Evolutionary conservation across 2,888 invertebrate genomes (phyloP).

Genomic region (Flabesymbios commensalis): DNA sequence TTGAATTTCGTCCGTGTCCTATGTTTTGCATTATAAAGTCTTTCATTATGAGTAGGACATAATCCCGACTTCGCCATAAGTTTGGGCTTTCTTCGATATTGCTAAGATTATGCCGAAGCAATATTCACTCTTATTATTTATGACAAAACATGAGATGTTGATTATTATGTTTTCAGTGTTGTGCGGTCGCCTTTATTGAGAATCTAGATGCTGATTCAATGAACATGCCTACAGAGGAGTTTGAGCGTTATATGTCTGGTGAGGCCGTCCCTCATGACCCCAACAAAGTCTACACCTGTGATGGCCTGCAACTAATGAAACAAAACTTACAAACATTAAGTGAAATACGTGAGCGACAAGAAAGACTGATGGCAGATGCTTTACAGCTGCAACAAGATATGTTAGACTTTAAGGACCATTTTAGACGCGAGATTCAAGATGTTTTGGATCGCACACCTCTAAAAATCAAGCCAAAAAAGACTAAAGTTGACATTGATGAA

Average conservation of each 20-base stretch:
- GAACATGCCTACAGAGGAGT: slow-evolving; percentile 88
- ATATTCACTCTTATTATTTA: too few relatives aligned
- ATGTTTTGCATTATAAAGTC: too few relatives aligned
- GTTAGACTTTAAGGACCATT: slow-evolving; percentile 75
- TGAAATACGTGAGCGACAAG: slow-evolving; percentile 71
- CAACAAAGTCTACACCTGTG: slow-evolving; percentile 68
- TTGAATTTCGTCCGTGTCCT: too few relatives aligned
- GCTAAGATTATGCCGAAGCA: too few relatives aligned
- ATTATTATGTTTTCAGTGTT: slow-evolving; percentile 76
- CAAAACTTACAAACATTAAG: slow-evolving; percentile 76
- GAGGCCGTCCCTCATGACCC: slow-evolving; percentile 82
- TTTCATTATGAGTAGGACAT: too few relatives aligned
- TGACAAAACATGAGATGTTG: too few relatives aligned
- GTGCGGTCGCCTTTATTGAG: slow-evolving; percentile 97
- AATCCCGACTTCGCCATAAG: too few relatives aligned
- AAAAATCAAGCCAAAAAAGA: slow-evolving; percentile 51
- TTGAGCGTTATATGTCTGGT: slow-evolving; percentile 89
- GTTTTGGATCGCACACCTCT: slow-evolving; percentile 75
- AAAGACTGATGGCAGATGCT: slow-evolving; percentile 70
- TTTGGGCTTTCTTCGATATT: too few relatives aligned
- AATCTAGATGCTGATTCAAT: slow-evolving; percentile 91
- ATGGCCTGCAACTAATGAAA: slow-evolving; percentile 79
- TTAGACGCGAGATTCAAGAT: slow-evolving; percentile 73
- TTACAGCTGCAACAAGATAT: slow-evolving; percentile 72
- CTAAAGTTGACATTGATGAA: slow-evolving; percentile 69